Evolutionary conservation across 2,888 invertebrate genomes (phyloP).

Genomic region (Drosophila pseudotakahashii): DNA sequence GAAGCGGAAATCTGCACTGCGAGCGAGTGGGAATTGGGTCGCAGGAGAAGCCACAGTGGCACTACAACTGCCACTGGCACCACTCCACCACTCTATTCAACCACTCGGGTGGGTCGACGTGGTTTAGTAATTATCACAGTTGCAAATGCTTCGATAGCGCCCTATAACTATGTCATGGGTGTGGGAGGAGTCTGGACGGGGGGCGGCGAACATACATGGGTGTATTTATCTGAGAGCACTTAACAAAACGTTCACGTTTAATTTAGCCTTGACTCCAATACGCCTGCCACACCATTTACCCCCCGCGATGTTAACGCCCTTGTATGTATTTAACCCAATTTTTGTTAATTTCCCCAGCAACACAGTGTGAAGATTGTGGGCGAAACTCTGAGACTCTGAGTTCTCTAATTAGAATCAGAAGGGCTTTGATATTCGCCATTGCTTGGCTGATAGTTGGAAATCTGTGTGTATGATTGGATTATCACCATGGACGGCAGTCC

Average conservation of each 20-base stretch:
- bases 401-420: constrained; percentile 29
- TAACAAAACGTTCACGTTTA: constrained; percentile 49
- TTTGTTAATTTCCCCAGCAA: constrained; percentile 47
- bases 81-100: not conserved
- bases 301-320: constrained; percentile 12
- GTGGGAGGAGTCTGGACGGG: constrained; percentile 2
- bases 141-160: constrained; percentile 60
- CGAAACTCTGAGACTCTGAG: constrained; percentile 19
- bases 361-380: constrained; percentile 21
- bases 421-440: not conserved
- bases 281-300: constrained; percentile 10
- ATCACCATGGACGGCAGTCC: too few relatives aligned
- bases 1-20: constrained; percentile 59
- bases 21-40: constrained; percentile 6
- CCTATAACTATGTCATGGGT: constrained; percentile 43
- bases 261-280: constrained; percentile 56
- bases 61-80: not conserved
- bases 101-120: constrained; percentile 26
- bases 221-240: constrained; percentile 50
- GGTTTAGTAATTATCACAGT: constrained; percentile 70
- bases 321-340: constrained; percentile 65
- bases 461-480: not conserved
- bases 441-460: not conserved
- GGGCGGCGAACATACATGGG: not conserved
- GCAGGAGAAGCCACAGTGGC: constrained; percentile 8